A percentile compares a stretch with the other conserved stretches of the same genome.
Conservation (phyloP, 2,113 vertebrate genomes). For the Balaeniceps rex region DNA sequence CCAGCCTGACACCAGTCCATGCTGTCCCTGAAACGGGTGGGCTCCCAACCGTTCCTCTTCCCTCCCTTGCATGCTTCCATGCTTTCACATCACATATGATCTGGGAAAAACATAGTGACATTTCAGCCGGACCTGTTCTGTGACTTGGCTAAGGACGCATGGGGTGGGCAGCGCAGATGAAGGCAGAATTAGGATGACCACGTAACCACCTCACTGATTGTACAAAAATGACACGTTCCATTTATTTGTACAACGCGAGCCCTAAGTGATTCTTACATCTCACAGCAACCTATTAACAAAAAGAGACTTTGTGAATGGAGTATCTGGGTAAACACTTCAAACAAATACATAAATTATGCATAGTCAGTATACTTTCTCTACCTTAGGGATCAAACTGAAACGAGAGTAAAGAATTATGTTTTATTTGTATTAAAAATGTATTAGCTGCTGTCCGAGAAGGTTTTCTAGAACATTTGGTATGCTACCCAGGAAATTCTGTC, state of each 20-base stretch:
- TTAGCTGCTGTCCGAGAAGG: slow-evolving; percentile 43
- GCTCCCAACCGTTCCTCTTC: neutral
- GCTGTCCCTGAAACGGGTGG: neutral
- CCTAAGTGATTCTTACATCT: slow-evolving; percentile 10
- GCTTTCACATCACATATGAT: neutral
- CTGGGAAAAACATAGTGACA: neutral
- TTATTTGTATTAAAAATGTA: slow-evolving; percentile 68
- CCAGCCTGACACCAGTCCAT: neutral
- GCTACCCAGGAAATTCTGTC: slow-evolving; percentile 52
- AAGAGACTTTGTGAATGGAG: slow-evolving; percentile 35
- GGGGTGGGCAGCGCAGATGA: neutral
- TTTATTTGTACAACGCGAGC: neutral
- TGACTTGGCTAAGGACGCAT: neutral
- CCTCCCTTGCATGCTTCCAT: neutral
- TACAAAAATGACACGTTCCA: neutral
- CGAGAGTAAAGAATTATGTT: slow-evolving; percentile 10
- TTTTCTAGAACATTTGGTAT: slow-evolving; percentile 57
- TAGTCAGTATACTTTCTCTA: neutral
- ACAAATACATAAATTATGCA: slow-evolving; percentile 59
- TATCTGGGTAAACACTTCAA: slow-evolving; percentile 42
- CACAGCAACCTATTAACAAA: slow-evolving; percentile 12
- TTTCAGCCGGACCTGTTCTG: neutral
- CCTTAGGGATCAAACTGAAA: slow-evolving; percentile 43
- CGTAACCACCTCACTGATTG: neutral
- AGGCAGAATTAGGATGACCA: neutral